Conservation (phyloP, 2,888 invertebrate genomes). For the Odontomyia ornata region DNA sequence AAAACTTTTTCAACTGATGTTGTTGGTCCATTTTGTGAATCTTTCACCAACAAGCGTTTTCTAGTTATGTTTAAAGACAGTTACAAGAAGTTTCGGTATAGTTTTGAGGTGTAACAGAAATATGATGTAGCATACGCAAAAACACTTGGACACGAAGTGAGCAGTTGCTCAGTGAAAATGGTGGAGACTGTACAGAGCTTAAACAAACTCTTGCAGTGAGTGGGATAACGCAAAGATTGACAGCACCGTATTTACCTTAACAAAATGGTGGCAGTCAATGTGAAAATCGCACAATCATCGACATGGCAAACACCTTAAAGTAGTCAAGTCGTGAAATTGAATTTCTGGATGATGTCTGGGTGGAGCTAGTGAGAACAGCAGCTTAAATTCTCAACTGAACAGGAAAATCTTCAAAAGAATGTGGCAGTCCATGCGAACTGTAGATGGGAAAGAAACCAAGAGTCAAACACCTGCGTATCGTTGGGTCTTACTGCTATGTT, state of each 20-base stretch:
- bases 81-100: neutral
- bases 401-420: neutral
- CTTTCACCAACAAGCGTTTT: neutral
- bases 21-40: neutral
- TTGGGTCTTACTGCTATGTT: neutral
- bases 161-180: too few species aligned
- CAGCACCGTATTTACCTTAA: too few species aligned
- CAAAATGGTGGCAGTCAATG: too few species aligned
- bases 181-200: too few species aligned
- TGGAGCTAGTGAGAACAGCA: neutral
- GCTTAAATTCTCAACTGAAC: neutral
- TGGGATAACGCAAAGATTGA: too few species aligned
- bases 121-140: neutral
- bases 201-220: too few species aligned
- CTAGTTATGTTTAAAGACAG: neutral
- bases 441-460: neutral
- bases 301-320: too few species aligned
- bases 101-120: too few species aligned
- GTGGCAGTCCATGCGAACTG: too few species aligned
- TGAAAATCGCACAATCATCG: too few species aligned
- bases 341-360: neutral
- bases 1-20: neutral
- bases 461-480: neutral
- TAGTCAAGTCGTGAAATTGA: neutral
- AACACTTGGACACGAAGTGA: too few species aligned